These are phyloP conservation scores for Girardinichthys multiradiatus DNA, from an alignment of 2,113 vertebrate species.

Conservation along the genomic window DNA sequence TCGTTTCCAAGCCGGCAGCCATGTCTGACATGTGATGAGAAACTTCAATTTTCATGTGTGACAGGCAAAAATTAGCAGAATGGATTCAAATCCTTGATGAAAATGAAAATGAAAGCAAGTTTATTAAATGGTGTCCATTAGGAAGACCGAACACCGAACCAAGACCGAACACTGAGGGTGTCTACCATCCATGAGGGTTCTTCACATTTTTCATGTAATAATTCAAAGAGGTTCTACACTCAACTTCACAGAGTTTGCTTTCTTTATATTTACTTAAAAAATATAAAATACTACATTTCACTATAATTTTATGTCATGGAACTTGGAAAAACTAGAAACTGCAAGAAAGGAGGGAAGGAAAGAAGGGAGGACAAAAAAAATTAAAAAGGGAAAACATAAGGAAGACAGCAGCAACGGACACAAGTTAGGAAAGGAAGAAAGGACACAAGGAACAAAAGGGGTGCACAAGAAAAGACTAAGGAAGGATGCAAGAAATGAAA, in stretches of 20 bases:
- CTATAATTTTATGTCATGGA: neutral
- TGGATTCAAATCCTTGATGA: constrained; percentile 8
- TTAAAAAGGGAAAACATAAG: too few species aligned
- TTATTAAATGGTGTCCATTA: constrained; percentile 9
- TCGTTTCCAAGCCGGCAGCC: constrained; percentile 12
- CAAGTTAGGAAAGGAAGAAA: too few species aligned
- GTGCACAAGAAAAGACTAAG: too few species aligned
- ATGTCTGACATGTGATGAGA: constrained; percentile 19
- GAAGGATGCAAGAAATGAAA: too few species aligned
- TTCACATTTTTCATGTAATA: neutral
- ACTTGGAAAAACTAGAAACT: neutral
- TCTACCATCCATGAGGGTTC: constrained; percentile 8
- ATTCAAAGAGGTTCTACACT: neutral
- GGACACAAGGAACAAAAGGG: too few species aligned
- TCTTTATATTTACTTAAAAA: too few species aligned
- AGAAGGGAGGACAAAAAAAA: neutral
- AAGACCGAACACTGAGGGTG: constrained; percentile 27
- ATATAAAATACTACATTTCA: too few species aligned
- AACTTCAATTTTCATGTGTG: constrained; percentile 5
- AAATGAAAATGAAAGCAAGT: constrained; percentile 14
- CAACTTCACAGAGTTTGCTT: neutral
- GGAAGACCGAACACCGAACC: too few species aligned
- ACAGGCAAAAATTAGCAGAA: constrained; percentile 8
- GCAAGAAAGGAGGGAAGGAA: neutral
- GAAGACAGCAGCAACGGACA: too few species aligned